These are phyloP conservation scores for Ctenomys sociabilis DNA, from an alignment of 2,113 vertebrate species.

Conservation along the genomic window DNA sequence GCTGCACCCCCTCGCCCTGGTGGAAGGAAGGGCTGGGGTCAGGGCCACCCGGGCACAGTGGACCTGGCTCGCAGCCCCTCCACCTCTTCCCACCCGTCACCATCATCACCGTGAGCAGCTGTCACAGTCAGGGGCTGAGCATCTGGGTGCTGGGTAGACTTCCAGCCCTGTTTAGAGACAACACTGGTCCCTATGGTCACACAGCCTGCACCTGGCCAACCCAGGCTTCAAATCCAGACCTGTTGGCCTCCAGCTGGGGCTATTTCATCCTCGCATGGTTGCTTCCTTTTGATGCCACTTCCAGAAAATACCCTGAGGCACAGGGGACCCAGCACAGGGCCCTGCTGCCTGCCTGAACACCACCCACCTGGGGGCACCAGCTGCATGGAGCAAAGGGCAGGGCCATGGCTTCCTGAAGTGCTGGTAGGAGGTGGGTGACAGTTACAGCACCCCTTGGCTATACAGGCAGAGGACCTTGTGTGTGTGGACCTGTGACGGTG, in stretches of 20 bases:
- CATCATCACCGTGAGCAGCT: neutral
- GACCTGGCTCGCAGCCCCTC: rapidly evolving
- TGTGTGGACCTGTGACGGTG: neutral
- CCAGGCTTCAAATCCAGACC: neutral
- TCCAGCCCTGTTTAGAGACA: neutral
- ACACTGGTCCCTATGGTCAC: neutral
- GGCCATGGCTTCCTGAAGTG: rapidly evolving
- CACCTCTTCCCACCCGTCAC: neutral
- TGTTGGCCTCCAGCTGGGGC: neutral
- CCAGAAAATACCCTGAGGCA: neutral
- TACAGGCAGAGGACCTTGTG: rapidly evolving
- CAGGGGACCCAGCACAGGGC: neutral
- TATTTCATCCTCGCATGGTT: rapidly evolving
- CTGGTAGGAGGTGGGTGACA: rapidly evolving
- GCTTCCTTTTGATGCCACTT: neutral
- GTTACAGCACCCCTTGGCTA: neutral
- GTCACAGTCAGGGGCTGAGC: neutral
- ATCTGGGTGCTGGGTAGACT: rapidly evolving
- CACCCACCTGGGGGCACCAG: neutral
- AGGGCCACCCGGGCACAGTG: rapidly evolving
- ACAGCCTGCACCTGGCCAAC: neutral
- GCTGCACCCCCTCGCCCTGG: slow-evolving; percentile 93
- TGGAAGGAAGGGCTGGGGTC: neutral
- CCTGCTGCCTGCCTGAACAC: neutral
- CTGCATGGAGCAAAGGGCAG: neutral